phyloP scores from a whole-genome alignment of 2,113 vertebrate genomes.

The Galbula dea region DNA sequence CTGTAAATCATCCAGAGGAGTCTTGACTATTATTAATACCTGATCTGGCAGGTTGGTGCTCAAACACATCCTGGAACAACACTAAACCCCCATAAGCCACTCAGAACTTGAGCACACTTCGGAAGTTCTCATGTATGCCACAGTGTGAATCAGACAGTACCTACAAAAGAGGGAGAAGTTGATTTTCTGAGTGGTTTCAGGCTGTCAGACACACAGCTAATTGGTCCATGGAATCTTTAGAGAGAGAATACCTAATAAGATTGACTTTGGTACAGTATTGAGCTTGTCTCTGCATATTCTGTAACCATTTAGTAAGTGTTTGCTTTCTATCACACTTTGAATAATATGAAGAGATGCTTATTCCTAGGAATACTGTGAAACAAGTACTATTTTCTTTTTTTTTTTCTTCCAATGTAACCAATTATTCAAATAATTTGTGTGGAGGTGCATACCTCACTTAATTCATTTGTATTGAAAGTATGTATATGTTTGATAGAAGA shows the following conservation, averaged over 20 bases:
- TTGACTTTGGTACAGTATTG: not conserved
- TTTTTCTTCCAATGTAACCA: not conserved
- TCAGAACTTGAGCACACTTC: not conserved
- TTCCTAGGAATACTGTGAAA: not conserved
- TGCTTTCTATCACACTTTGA: not conserved
- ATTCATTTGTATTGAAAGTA: not conserved
- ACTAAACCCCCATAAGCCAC: not conserved
- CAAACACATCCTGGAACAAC: not conserved
- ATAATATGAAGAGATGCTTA: not conserved
- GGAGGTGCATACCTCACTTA: not conserved
- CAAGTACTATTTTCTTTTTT: not conserved
- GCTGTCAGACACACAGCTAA: not conserved
- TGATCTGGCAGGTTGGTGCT: conserved; percentile 13
- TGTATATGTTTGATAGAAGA: not conserved
- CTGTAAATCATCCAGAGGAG: conserved; percentile 46
- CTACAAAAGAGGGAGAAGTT: not conserved
- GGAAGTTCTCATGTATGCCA: not conserved
- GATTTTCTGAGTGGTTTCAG: not conserved
- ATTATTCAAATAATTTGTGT: no score
- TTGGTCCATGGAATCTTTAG: not conserved
- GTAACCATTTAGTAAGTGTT: not conserved
- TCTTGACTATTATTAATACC: conserved; percentile 46
- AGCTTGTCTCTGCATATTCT: not conserved
- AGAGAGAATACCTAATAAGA: not conserved
- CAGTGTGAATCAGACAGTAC: not conserved